Percentiles rank a stretch among this genome's conserved stretches.
Conservation (phyloP, 2,797 vertebrate genomes). For the Oryzias dopingdopingensis region DNA sequence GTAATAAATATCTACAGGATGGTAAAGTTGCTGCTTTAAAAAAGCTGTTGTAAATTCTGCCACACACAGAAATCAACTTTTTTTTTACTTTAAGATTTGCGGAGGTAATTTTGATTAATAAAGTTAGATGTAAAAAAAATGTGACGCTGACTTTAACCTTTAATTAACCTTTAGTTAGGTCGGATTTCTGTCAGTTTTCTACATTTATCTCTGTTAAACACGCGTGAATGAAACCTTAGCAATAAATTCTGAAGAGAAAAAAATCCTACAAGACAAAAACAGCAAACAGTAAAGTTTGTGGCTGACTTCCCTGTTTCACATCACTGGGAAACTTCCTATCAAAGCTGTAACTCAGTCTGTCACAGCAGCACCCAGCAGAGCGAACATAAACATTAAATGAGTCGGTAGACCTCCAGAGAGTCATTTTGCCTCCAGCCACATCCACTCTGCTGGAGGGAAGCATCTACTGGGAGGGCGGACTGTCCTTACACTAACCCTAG, state of each 20-base stretch:
- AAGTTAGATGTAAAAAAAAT: no score
- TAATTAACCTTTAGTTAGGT: no score
- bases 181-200: constrained; percentile 3
- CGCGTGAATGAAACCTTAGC: no score
- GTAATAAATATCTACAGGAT: no score
- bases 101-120: no score
- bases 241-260: not conserved
- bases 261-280: constrained; percentile 3
- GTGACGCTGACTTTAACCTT: no score
- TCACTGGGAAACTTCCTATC: constrained; percentile 17
- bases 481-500: constrained; percentile 46
- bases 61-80: no score
- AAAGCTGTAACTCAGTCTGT: constrained; percentile 21
- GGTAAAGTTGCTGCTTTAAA: no score
- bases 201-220: not conserved
- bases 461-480: constrained; percentile 31
- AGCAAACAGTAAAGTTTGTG: constrained; percentile 17
- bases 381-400: constrained; percentile 29
- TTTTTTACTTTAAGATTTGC: no score
- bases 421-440: constrained; percentile 51
- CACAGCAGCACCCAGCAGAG: constrained; percentile 18
- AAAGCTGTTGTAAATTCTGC: no score
- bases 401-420: constrained; percentile 21
- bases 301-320: constrained; percentile 2
- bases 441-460: constrained; percentile 48